These are phyloP conservation scores for Agriotes lineatus DNA, from an alignment of 2,888 invertebrate species.

Conservation along the genomic window DNA sequence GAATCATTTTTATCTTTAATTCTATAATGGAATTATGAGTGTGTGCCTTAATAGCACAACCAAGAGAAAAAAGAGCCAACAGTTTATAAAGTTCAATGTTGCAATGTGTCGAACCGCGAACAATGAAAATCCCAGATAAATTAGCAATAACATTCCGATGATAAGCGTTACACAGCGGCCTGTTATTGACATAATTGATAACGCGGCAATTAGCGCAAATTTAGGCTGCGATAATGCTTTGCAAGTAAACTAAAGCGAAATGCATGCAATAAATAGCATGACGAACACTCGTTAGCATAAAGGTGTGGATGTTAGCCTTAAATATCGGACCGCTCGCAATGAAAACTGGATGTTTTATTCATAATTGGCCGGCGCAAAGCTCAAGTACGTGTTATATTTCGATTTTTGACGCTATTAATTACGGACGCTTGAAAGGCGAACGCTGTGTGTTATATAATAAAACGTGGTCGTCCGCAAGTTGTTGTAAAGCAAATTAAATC, in stretches of 20 bases:
- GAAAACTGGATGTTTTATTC: neutral
- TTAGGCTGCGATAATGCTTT: slow-evolving; percentile 6
- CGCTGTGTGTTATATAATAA: neutral
- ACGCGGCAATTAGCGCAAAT: slow-evolving; percentile 7
- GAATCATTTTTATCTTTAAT: too few relatives aligned
- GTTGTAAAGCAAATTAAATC: neutral
- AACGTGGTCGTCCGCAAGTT: neutral
- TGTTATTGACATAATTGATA: slow-evolving; percentile 26
- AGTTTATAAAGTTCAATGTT: too few relatives aligned
- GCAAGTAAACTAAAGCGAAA: neutral
- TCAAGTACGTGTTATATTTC: neutral
- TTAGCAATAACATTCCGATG: neutral
- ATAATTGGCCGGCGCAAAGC: neutral
- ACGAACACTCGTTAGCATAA: neutral
- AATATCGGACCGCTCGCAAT: neutral
- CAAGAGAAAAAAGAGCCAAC: too few relatives aligned
- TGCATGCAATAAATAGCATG: slow-evolving; percentile 1
- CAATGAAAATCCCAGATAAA: neutral
- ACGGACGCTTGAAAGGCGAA: neutral
- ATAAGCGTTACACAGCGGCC: neutral
- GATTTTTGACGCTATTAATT: neutral
- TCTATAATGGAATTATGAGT: too few relatives aligned
- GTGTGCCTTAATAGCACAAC: too few relatives aligned
- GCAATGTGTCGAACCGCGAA: too few relatives aligned
- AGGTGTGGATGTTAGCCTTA: neutral